Conservation (phyloP, 2,113 vertebrate species). For the Mustela nigripes region DNA sequence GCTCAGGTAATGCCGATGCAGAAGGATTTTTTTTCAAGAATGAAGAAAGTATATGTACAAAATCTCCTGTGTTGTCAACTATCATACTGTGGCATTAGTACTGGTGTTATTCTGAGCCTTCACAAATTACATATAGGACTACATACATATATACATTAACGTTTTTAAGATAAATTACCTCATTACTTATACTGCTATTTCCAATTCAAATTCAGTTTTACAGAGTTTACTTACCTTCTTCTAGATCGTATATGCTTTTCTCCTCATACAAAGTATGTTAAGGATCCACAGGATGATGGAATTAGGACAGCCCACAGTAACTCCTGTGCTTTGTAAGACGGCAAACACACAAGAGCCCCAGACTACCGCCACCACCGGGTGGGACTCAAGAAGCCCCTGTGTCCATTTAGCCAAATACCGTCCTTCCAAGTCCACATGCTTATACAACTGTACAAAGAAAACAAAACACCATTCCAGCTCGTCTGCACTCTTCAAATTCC, state of each 20-base stretch:
- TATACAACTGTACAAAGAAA: background rate
- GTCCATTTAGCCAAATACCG: background rate
- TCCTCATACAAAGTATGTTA: background rate
- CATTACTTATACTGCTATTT: background rate
- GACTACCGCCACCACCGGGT: background rate
- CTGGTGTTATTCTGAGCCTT: background rate
- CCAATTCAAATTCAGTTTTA: background rate
- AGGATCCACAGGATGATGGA: background rate
- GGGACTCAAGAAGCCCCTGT: background rate
- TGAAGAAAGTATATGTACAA: background rate
- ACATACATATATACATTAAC: background rate
- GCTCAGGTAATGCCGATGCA: background rate
- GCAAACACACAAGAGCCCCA: background rate
- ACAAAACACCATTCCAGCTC: background rate
- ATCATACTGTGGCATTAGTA: background rate
- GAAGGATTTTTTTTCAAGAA: background rate
- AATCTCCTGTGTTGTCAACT: background rate
- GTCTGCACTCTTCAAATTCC: background rate
- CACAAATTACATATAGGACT: background rate
- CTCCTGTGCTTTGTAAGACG: background rate
- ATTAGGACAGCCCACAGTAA: background rate
- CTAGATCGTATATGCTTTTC: background rate
- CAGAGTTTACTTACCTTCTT: background rate
- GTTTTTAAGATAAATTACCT: constrained; percentile 8
- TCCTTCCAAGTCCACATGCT: background rate